phyloP scores from a whole-genome alignment of 92 coral and sea anemone genomes.

The Metridium senile region DNA sequence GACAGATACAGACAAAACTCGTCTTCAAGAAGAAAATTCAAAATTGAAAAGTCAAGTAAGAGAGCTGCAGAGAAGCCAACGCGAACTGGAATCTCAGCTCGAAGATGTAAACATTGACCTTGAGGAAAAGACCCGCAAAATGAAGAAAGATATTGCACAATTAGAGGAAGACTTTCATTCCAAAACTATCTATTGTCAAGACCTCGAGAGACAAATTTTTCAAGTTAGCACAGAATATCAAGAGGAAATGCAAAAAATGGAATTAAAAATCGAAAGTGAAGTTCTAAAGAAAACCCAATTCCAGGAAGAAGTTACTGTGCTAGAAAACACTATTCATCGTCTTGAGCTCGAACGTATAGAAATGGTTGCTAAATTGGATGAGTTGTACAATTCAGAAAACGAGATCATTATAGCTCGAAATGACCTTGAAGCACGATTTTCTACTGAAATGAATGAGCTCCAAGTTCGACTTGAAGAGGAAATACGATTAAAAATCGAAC shows the following conservation, averaged over 20 bases:
- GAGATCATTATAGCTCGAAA: conserved; percentile 54
- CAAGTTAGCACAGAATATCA: conserved; percentile 57
- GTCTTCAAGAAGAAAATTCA: conserved; percentile 60
- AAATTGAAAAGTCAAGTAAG: conserved; percentile 62
- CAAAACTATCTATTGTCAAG: conserved; percentile 42
- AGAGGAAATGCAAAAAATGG: conserved; percentile 59
- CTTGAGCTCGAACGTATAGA: conserved; percentile 76
- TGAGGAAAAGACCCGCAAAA: conserved; percentile 50
- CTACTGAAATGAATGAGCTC: conserved; percentile 60
- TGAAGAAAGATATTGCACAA: conserved; percentile 52
- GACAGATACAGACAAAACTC: conserved; percentile 43
- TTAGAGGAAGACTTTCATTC: conserved; percentile 60
- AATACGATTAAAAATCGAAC: conserved; percentile 56
- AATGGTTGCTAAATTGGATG: conserved; percentile 71
- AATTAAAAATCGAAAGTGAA: conserved; percentile 61
- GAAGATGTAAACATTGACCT: conserved; percentile 59
- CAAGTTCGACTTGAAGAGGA: conserved; percentile 60
- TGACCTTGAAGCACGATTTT: conserved; percentile 60
- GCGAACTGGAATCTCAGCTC: conserved; percentile 57
- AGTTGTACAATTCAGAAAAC: conserved; percentile 69
- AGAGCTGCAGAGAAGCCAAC: conserved; percentile 59
- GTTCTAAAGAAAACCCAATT: conserved; percentile 45
- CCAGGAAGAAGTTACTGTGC: conserved; percentile 57
- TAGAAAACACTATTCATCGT: conserved; percentile 45
- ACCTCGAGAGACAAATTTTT: conserved; percentile 56